A percentile compares a stretch with the other conserved stretches of the same genome.
Evolutionary conservation across 2,113 vertebrate species (phyloP).

Genomic region (Ceyx melanurus): DNA sequence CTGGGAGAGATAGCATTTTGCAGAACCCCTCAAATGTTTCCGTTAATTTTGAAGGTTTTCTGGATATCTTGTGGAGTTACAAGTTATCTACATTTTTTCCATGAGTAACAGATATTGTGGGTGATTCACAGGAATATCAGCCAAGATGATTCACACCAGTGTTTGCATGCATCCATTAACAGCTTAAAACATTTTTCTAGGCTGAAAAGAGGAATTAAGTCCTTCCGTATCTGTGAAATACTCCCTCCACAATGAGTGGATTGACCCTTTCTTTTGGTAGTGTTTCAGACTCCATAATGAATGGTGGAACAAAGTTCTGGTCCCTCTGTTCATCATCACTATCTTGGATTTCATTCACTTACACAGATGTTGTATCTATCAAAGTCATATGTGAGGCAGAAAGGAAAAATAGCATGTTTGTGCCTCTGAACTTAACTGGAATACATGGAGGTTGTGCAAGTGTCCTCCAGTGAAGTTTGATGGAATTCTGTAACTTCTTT

Average conservation of each 20-base stretch:
- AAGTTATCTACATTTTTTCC: not conserved
- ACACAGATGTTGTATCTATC: rapidly evolving
- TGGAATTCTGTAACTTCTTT: not conserved
- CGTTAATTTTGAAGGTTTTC: not conserved
- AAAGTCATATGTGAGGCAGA: not conserved
- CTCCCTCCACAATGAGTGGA: not conserved
- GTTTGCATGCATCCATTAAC: not conserved
- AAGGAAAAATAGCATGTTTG: not conserved
- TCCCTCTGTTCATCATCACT: not conserved
- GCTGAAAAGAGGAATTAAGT: not conserved
- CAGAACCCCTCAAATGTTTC: not conserved
- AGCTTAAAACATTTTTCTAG: not conserved
- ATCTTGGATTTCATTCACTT: not conserved
- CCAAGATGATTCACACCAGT: not conserved
- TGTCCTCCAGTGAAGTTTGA: not conserved
- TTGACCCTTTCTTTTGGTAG: not conserved
- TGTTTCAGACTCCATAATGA: not conserved
- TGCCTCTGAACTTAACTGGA: not conserved
- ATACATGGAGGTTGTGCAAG: not conserved
- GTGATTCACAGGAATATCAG: not conserved
- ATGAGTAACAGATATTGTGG: not conserved
- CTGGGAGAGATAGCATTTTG: not conserved
- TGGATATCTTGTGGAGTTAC: not conserved
- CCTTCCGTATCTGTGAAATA: not conserved
- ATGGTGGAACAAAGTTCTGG: not conserved